Evolutionary conservation across 92 coral and sea anemone species (phyloP).

Genomic region (Metridium senile): DNA sequence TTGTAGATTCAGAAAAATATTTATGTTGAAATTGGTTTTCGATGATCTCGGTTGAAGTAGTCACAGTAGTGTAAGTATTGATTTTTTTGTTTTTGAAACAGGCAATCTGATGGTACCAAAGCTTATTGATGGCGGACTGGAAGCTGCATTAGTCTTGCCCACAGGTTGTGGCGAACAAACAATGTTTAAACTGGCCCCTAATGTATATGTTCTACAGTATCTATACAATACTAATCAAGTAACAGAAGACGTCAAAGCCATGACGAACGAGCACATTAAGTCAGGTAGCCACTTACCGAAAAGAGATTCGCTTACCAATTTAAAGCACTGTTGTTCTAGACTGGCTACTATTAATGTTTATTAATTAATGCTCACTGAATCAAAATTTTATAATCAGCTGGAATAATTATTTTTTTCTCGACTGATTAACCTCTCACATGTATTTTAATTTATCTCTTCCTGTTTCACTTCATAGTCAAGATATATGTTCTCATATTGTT

Average conservation of each 20-base stretch:
- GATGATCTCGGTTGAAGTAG: too few species aligned
- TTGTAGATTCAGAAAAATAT: too few species aligned
- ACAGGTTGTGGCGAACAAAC: conserved; percentile 99
- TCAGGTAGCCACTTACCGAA: conserved; percentile 51
- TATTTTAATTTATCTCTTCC: too few species aligned
- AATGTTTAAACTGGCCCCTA: conserved; percentile 82
- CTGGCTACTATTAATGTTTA: neutral
- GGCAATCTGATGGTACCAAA: conserved; percentile 93
- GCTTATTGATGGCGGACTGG: conserved; percentile 88
- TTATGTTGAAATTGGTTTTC: too few species aligned
- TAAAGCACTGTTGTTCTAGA: neutral
- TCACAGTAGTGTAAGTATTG: neutral
- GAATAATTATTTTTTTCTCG: too few species aligned
- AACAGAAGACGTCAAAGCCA: conserved; percentile 71
- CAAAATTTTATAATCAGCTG: too few species aligned
- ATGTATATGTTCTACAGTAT: conserved; percentile 86
- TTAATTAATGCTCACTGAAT: neutral
- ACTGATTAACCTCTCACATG: neutral
- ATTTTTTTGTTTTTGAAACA: conserved; percentile 8
- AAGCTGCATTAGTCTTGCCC: conserved; percentile 70
- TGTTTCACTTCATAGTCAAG: too few species aligned
- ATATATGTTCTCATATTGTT: too few species aligned
- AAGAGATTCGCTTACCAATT: neutral
- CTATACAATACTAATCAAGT: conserved; percentile 82
- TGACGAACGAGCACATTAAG: conserved; percentile 79